phyloP scores from a whole-genome alignment of 2,113 vertebrate species.

The Lepisosteus osseus region DNA sequence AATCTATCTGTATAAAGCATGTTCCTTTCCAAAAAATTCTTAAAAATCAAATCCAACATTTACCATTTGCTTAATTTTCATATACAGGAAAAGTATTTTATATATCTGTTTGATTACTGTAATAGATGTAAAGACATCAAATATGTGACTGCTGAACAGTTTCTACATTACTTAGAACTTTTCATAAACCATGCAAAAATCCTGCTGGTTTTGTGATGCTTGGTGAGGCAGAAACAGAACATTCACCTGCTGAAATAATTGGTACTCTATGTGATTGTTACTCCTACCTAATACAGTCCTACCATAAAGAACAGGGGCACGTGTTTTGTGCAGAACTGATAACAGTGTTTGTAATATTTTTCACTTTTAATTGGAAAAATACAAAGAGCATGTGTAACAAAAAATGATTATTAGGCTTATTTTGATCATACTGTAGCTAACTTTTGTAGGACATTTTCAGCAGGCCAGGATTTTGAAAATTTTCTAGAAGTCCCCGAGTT shows the following conservation, averaged over 20 bases:
- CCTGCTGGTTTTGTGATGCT: slow-evolving; percentile 7
- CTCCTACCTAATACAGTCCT: neutral
- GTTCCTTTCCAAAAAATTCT: slow-evolving; percentile 40
- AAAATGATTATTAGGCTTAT: no score
- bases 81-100: slow-evolving; percentile 26
- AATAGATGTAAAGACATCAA: slow-evolving; percentile 1
- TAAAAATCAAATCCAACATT: slow-evolving; percentile 58
- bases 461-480: no score
- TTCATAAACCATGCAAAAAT: neutral
- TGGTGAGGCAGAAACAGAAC: neutral
- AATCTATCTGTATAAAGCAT: slow-evolving; percentile 46
- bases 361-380: no score
- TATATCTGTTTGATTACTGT: slow-evolving; percentile 29
- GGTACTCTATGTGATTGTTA: neutral
- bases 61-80: slow-evolving; percentile 44
- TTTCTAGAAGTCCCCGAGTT: no score
- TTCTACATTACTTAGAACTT: neutral
- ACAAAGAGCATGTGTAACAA: no score
- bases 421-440: no score
- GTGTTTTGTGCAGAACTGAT: no score
- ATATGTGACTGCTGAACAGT: neutral
- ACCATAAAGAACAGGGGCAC: no score
- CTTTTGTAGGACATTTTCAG: no score
- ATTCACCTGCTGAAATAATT: neutral
- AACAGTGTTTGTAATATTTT: no score